A percentile compares a stretch with the other conserved stretches of the same genome.
Conservation (phyloP, 2,888 invertebrate species). For the Agriopis aurantiaria region DNA sequence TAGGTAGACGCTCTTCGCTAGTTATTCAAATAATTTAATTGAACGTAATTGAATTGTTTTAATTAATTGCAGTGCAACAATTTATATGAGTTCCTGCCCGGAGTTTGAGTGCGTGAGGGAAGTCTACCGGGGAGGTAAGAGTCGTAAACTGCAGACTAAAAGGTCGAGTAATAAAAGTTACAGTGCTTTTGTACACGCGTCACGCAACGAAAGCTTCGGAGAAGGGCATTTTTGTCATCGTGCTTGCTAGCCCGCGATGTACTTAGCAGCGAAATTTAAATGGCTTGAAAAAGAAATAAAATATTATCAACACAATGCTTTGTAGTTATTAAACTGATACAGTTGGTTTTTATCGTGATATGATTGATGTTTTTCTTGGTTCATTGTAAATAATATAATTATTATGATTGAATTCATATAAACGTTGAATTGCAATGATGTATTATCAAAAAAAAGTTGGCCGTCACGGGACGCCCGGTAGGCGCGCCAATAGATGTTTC, state of each 20-base stretch:
- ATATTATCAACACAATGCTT: no score
- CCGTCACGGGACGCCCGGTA: no score
- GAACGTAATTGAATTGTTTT: slow-evolving; percentile 6
- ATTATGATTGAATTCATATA: no score
- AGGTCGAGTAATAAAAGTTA: slow-evolving; percentile 33
- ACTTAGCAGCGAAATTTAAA: slow-evolving; percentile 6
- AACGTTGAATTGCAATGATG: no score
- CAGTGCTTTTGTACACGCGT: slow-evolving; percentile 27
- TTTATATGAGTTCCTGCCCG: slow-evolving; percentile 46
- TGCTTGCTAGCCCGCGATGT: slow-evolving; percentile 18
- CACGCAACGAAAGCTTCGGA: slow-evolving; percentile 20
- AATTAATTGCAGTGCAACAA: slow-evolving; percentile 46
- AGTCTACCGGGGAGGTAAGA: slow-evolving; percentile 42
- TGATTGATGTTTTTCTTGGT: no score
- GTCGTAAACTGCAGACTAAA: slow-evolving; percentile 44
- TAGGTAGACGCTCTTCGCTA: no score
- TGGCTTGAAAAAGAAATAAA: background rate
- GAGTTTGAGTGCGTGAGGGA: slow-evolving; percentile 44
- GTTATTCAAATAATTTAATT: no score
- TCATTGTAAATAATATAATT: no score
- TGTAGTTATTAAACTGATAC: no score
- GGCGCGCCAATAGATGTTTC: no score
- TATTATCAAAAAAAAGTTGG: no score
- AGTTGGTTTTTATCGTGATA: no score
- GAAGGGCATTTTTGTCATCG: slow-evolving; percentile 2